These are phyloP conservation scores for Dolichoris vasculosae DNA, from an alignment of 1,140 invertebrate species.

Conservation along the genomic window DNA sequence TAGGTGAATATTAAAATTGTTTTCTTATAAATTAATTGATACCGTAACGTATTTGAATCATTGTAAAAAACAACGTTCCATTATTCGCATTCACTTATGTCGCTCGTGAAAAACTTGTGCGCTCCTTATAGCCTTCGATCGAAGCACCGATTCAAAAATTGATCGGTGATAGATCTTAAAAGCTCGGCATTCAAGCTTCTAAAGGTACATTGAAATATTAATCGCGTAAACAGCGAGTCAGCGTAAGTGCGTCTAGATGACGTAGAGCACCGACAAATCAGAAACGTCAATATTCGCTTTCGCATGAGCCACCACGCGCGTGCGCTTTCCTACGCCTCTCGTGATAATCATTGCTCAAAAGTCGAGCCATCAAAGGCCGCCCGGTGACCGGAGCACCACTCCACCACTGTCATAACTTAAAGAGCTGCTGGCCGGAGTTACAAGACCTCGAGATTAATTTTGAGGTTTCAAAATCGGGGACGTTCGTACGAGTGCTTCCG, in stretches of 20 bases:
- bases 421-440: too few relatives aligned
- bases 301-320: not conserved
- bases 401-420: not conserved
- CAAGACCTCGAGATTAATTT: not conserved
- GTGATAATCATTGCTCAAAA: not conserved
- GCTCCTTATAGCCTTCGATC: not conserved
- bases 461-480: not conserved
- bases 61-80: not conserved
- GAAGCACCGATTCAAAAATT: not conserved
- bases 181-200: not conserved
- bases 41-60: not conserved
- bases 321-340: not conserved
- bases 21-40: not conserved
- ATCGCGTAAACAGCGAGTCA: not conserved
- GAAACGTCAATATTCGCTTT: slow-evolving; percentile 18
- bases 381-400: not conserved
- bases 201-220: not conserved
- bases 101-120: not conserved
- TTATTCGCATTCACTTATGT: not conserved
- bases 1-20: not conserved
- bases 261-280: not conserved
- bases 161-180: not conserved
- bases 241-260: not conserved
- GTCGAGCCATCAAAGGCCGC: not conserved
- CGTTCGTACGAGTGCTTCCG: too few relatives aligned